phyloP scores from a whole-genome alignment of 2,888 invertebrate genomes.

The Nomada ferruginata region DNA sequence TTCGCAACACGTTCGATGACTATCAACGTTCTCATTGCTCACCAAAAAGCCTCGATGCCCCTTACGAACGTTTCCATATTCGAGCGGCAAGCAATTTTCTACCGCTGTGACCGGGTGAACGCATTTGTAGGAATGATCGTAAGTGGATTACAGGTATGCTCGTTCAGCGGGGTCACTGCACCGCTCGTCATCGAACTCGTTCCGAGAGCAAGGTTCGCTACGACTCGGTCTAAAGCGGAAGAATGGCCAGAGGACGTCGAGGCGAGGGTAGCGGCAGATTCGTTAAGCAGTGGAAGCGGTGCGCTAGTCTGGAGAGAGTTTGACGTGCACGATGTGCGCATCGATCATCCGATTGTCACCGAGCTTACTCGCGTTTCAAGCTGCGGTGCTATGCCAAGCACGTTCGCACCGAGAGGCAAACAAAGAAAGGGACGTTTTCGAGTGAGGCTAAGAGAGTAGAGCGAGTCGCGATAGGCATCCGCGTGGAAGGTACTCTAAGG shows the following conservation, averaged over 20 bases:
- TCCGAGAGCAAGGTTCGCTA: conserved; percentile 30
- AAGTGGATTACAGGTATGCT: neutral
- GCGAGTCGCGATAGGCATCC: too few species aligned
- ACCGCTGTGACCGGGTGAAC: too few species aligned
- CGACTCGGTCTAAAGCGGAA: neutral
- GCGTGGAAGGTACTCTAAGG: too few species aligned
- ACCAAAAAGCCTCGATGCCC: neutral
- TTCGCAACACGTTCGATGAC: conserved; percentile 59
- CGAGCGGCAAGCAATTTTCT: neutral
- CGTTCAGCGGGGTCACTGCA: conserved; percentile 2
- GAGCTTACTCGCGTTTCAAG: too few species aligned
- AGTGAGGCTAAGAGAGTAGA: too few species aligned
- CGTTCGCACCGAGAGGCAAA: too few species aligned
- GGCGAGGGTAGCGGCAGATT: neutral
- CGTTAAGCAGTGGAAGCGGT: neutral
- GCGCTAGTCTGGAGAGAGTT: neutral
- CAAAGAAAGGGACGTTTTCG: too few species aligned
- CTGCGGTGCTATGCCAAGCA: too few species aligned
- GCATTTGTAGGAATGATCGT: too few species aligned
- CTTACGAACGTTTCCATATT: neutral
- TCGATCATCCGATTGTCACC: too few species aligned
- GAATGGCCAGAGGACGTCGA: neutral
- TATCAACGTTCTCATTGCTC: neutral
- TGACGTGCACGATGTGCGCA: too few species aligned
- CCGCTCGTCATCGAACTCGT: conserved; percentile 55